Evolutionary conservation across 2,888 invertebrate genomes (phyloP).

Genomic region (Dolichomitus sp.): DNA sequence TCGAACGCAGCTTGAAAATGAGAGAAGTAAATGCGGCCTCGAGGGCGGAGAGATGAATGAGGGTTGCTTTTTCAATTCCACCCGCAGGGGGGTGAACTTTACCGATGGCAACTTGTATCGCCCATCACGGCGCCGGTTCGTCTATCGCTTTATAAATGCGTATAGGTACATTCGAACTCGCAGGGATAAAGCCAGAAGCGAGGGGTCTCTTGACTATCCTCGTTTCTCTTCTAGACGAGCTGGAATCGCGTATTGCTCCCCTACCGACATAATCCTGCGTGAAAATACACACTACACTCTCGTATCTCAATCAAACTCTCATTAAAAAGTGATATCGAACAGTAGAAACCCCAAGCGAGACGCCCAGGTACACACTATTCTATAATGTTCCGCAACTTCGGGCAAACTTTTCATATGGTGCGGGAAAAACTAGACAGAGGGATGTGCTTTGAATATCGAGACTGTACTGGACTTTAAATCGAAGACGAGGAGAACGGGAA

Average conservation of each 20-base stretch:
- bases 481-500: background rate
- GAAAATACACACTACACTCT: slow-evolving; percentile 40
- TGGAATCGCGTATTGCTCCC: slow-evolving; percentile 5
- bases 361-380: slow-evolving; percentile 10
- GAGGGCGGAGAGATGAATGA: slow-evolving; percentile 32
- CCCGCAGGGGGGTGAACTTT: background rate
- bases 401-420: slow-evolving; percentile 24
- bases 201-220: slow-evolving; percentile 7
- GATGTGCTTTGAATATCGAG: background rate
- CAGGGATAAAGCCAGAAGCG: background rate
- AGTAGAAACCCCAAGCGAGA: slow-evolving; percentile 1
- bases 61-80: background rate
- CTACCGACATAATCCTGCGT: slow-evolving; percentile 9
- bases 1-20: background rate
- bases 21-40: background rate
- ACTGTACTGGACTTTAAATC: background rate
- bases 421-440: slow-evolving; percentile 8
- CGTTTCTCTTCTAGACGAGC: background rate
- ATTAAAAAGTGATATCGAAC: slow-evolving; percentile 51
- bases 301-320: slow-evolving; percentile 63
- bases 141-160: slow-evolving; percentile 50
- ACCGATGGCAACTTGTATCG: slow-evolving; percentile 12
- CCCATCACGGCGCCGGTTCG: slow-evolving; percentile 41
- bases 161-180: background rate
- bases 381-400: slow-evolving; percentile 30